A percentile compares a stretch with the other conserved stretches of the same genome.
phyloP scores from a whole-genome alignment of 2,888 invertebrate species.

The Sarcophaga carnaria region DNA sequence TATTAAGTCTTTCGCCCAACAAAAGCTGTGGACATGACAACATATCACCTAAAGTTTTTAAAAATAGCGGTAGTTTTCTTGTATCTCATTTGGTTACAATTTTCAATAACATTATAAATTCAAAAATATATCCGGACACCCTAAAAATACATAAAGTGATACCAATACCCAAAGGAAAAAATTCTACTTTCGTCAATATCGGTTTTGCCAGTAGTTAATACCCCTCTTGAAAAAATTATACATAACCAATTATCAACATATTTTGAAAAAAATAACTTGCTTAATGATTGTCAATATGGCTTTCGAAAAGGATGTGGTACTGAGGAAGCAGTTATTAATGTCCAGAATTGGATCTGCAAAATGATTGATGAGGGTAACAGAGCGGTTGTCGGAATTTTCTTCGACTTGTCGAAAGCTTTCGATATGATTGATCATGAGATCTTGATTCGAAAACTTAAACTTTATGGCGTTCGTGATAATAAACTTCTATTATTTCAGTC shows the following conservation, averaged over 20 bases:
- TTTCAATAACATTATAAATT: background rate
- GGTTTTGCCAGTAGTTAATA: background rate
- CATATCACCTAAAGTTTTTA: background rate
- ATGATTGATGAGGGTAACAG: slow-evolving; percentile 5
- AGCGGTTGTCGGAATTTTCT: slow-evolving; percentile 18
- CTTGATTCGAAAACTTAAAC: slow-evolving; percentile 3
- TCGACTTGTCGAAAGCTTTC: background rate
- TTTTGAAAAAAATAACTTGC: background rate
- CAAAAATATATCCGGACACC: background rate
- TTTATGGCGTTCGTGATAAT: background rate
- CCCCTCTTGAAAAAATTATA: slow-evolving; percentile 5
- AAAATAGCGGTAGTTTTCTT: background rate
- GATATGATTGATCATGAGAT: background rate
- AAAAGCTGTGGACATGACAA: too few species aligned
- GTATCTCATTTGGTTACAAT: background rate
- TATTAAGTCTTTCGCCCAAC: too few species aligned
- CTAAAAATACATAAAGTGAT: background rate
- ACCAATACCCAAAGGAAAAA: background rate
- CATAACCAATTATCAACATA: background rate
- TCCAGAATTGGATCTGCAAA: slow-evolving; percentile 5
- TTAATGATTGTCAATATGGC: slow-evolving; percentile 17
- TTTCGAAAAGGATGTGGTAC: slow-evolving; percentile 15
- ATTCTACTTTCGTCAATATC: background rate
- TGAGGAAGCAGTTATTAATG: slow-evolving; percentile 23
- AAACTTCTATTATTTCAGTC: background rate